These are phyloP conservation scores for Callaeas wilsoni DNA, from an alignment of 2,113 vertebrate species.

Conservation along the genomic window DNA sequence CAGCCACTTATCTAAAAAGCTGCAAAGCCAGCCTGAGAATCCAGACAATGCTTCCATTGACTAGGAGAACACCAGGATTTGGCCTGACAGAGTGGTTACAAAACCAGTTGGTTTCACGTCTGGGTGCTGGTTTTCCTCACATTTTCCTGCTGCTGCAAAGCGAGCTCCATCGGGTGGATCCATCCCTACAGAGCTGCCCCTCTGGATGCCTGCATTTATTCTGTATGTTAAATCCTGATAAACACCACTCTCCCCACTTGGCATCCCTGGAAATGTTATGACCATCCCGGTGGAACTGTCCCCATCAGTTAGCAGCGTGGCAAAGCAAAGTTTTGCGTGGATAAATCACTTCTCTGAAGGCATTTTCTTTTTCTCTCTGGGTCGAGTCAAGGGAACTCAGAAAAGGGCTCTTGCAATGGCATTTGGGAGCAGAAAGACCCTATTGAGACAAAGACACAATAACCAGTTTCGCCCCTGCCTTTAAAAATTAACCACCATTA, in stretches of 20 bases:
- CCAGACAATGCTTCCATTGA: not conserved
- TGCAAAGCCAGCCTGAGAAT: not conserved
- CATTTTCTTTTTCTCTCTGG: not conserved
- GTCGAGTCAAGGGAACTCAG: slow-evolving; percentile 27
- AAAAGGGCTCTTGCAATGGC: not conserved
- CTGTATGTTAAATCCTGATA: not conserved
- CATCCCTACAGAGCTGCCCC: not conserved
- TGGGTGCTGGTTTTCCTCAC: not conserved
- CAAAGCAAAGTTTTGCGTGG: not conserved
- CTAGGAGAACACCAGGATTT: not conserved
- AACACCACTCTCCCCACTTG: not conserved
- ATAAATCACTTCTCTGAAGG: not conserved
- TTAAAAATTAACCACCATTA: slow-evolving; percentile 64
- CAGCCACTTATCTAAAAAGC: not conserved
- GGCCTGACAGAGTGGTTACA: not conserved
- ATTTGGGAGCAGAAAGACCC: slow-evolving; percentile 43
- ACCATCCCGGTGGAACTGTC: not conserved
- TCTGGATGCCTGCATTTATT: not conserved
- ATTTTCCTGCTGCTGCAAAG: not conserved
- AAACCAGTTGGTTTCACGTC: not conserved
- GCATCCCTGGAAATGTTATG: rapidly evolving
- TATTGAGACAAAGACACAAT: slow-evolving; percentile 35
- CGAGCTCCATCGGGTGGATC: not conserved
- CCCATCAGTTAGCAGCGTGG: not conserved
- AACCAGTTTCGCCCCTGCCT: slow-evolving; percentile 29